phyloP scores from a whole-genome alignment of 2,113 vertebrate species.

The Orycteropus afer region DNA sequence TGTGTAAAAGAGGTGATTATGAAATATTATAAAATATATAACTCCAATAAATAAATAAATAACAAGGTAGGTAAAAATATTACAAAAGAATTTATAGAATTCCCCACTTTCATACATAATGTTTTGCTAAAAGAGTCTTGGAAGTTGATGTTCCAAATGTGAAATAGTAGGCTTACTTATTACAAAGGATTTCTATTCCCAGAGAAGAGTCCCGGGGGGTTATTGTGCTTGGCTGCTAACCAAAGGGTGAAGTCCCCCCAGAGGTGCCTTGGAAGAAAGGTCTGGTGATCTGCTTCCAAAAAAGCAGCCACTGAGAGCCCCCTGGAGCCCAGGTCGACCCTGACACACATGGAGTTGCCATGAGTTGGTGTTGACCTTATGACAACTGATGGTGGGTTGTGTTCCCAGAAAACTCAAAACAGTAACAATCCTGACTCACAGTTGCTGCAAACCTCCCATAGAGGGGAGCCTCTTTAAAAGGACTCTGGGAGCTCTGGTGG shows the following conservation, averaged over 20 bases:
- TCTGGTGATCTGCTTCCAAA: too few species aligned
- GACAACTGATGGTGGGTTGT: neutral
- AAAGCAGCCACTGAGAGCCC: too few species aligned
- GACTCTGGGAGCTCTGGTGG: too few species aligned
- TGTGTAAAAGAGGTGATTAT: neutral
- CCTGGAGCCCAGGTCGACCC: too few species aligned
- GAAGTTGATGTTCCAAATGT: neutral
- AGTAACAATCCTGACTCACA: neutral
- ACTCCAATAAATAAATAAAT: neutral
- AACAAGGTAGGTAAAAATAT: neutral
- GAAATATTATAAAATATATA: neutral
- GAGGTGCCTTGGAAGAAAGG: too few species aligned
- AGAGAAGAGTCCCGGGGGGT: too few species aligned
- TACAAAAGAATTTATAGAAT: neutral
- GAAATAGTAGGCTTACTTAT: neutral
- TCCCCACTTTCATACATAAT: neutral
- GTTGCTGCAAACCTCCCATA: neutral
- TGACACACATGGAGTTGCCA: too few species aligned
- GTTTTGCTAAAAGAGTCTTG: neutral
- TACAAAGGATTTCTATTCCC: neutral
- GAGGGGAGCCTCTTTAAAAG: neutral
- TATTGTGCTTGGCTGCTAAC: too few species aligned
- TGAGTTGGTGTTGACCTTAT: too few species aligned
- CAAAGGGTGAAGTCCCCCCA: too few species aligned
- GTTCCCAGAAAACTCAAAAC: neutral